phyloP scores from a whole-genome alignment of 2,113 vertebrate species.

The Tor tambroides region DNA sequence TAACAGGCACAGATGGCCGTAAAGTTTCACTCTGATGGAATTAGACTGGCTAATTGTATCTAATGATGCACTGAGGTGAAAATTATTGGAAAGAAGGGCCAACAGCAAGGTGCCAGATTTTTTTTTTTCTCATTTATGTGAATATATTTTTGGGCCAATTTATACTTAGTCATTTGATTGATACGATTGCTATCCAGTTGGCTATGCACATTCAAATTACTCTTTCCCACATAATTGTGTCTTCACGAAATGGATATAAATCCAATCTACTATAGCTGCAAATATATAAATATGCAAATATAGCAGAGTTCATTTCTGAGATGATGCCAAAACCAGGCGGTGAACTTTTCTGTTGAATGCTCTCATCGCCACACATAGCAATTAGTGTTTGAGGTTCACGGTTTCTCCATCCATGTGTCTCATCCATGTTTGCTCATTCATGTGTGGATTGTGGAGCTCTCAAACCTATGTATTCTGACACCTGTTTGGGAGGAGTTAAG shows the following conservation, averaged over 20 bases:
- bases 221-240: background rate
- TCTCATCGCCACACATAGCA: background rate
- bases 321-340: background rate
- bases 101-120: background rate
- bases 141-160: background rate
- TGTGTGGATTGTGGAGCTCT: background rate
- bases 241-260: background rate
- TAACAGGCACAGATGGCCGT: background rate
- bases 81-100: background rate
- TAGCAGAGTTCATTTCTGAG: background rate
- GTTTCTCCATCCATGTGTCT: background rate
- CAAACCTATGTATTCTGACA: background rate
- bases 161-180: background rate
- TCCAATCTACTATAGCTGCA: background rate
- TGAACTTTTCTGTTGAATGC: background rate
- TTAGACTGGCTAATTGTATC: background rate
- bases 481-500: background rate
- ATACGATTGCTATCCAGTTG: background rate
- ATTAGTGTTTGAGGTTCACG: background rate
- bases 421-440: background rate
- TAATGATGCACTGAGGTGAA: background rate
- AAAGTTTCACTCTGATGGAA: background rate
- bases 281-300: constrained; percentile 19
- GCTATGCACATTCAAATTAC: background rate
- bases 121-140: background rate